Evolutionary conservation across 2,113 vertebrate genomes (phyloP), one percentile per base, ranked within the genome.

Genomic region (Chroicocephalus ridibundus): DNA sequence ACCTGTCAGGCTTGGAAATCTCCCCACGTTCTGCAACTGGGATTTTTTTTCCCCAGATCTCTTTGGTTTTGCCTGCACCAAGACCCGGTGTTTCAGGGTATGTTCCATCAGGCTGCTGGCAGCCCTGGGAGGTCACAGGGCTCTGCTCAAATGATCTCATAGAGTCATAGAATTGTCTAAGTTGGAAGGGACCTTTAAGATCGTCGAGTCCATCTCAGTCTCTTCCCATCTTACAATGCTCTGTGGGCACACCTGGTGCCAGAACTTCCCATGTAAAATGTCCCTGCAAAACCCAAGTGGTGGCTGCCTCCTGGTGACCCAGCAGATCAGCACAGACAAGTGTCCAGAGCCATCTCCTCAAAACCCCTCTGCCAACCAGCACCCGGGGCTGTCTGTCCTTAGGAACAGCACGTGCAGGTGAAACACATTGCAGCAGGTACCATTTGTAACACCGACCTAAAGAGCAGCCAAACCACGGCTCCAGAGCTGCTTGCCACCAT

Each of bases 401-500:
- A 62, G 61, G 54, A 86, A 32, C 0, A 32, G 31, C 44, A 14
- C 0, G 0, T 44, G 18, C 2, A 61, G 14, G 15, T 70, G 25
- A 31, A 51, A 38, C 36, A 5, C 32, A 34, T 1, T 27, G 47
- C 32, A 83, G 14, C 36, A 71, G 46, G 57, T 26, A 58, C 15
- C 15, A 29, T 14, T 68, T 49, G 3, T 8, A 62, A 21, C 60
- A 62, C 25, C 32, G n/a, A 78, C 21, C 24, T 31, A 87, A 78
- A 90, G 10, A 51, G 7, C 5, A 51, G 24, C 36, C 51, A 69
- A 82, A 82, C 5, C 40, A 25, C 0, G 1, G 20, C 64, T 61
- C 27, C 38, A 38, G 61, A 58, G 55, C 55, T 62, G 42, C 42
- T 66, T 62, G 27, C 34, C 47, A 54, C 21, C 42, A 8, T 47